Evolutionary conservation across 1,140 invertebrate species (phyloP), one percentile per base, ranked within the genome.

Genomic region (Lordiphosa clarofinis): DNA sequence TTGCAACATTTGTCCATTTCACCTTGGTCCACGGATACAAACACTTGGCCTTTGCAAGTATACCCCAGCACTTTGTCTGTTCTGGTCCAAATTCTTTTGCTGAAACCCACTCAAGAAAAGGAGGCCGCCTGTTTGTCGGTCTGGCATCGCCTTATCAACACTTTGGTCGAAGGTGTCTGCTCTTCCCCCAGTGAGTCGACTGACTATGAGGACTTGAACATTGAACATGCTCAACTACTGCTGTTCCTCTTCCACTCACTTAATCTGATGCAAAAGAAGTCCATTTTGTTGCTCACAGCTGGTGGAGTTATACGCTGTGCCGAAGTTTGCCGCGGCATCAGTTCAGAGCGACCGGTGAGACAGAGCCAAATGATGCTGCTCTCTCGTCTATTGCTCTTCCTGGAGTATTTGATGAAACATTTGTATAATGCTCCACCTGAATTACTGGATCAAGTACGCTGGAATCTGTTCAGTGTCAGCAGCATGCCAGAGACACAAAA

Each of bases 251-350:
- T 99, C 87, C 97, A 99, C 89, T 96, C 96, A 3, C 89, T 99
- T 21, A 97, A 96, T 75, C 90, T 99, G 21, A 98, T 98, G 95
- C 96, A 98, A 89, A 99, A 98, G 89, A 99, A 99, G 89, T 94
- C 94, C 3, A 95, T 99, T 0, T 90, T 99, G n/a, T 90, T 98
- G 7, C 90, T 95, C 57, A 93, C 94, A 9, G 94, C 94, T 4
- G 92, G 92, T 66, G 93, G 92, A 3, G 92, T 94, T 11, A 92
- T 94, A 42, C 90, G 92, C 58, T 93, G 92, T 68, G 92, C 92
- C 6, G 92, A 93, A 87, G 91, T 92, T n/a, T 91, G 93, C 4
- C 90, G 92, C 50, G 89, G 89, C 42, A 89, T 92, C 4, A 69
- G 65, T 8, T 37, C 57, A 0, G 89, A 76, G 12, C 88, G 79